These are phyloP conservation scores for Hypomesus transpacificus DNA, from an alignment of 2,113 vertebrate genomes.

Conservation along the genomic window DNA sequence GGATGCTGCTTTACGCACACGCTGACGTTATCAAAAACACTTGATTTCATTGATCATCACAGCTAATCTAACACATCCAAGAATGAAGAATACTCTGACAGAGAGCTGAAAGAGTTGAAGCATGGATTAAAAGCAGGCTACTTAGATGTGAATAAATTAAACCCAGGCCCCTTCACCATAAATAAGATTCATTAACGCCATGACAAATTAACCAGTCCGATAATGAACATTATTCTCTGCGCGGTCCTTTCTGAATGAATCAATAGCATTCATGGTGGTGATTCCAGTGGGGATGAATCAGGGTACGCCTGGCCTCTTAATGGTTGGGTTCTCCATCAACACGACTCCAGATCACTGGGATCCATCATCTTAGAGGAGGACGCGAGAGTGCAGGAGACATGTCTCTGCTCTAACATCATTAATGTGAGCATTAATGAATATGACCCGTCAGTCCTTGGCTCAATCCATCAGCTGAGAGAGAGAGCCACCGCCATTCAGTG, in stretches of 20 bases:
- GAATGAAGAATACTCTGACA: slow-evolving; percentile 37
- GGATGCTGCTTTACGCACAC: too few species aligned
- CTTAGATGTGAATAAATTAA: slow-evolving; percentile 52
- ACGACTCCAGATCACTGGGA: slow-evolving; percentile 63
- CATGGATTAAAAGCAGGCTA: slow-evolving; percentile 38
- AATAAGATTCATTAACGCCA: slow-evolving; percentile 69
- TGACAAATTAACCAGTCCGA: slow-evolving; percentile 64
- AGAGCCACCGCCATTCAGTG: slow-evolving; percentile 54
- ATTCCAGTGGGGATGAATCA: slow-evolving; percentile 70
- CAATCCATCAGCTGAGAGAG: slow-evolving; percentile 44
- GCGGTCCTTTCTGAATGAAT: slow-evolving; percentile 71
- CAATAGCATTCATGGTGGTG: slow-evolving; percentile 67
- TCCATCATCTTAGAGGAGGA: slow-evolving; percentile 67
- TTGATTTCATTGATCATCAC: neutral
- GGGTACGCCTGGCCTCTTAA: slow-evolving; percentile 64
- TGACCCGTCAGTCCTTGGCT: slow-evolving; percentile 52
- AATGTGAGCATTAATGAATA: slow-evolving; percentile 57
- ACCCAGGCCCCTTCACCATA: slow-evolving; percentile 55
- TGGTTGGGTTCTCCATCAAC: slow-evolving; percentile 68
- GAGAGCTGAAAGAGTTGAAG: slow-evolving; percentile 33
- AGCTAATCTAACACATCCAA: slow-evolving; percentile 14
- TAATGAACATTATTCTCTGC: slow-evolving; percentile 61
- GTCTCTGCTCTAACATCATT: slow-evolving; percentile 54
- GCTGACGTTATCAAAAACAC: slow-evolving; percentile 18
- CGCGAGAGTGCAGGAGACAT: slow-evolving; percentile 62